Base-by-base conservation (phyloP, 92 coral and sea anemone genomes). In the Hydrozoanthus gracilis region DNA sequence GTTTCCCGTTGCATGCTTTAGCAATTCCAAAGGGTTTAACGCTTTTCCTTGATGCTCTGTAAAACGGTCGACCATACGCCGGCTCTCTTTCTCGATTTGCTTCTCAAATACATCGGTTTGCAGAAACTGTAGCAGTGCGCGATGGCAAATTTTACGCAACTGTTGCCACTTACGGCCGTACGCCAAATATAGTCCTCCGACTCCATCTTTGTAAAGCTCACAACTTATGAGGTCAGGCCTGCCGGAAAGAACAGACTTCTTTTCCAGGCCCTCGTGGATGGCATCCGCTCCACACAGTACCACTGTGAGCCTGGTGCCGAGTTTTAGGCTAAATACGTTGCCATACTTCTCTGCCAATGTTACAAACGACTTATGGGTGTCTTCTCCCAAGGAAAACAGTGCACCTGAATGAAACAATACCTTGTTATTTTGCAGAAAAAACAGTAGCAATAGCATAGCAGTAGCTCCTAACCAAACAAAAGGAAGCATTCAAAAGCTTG, bases 261-360 rank as follows among this genome's bases (percentile, higher is more conserved):
- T 93, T 20, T 83, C 83, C 83, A 93, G 76, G 18, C 95, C 92
- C 46, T 93, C 94, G 20, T 79, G 88, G 65, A 93, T 89, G 10
- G 92, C 90, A 12, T 91, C 84, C 20, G 87, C 52, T 6, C 94
- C 93, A 83, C 89, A 91, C n/a, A 93, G 86, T 65, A 93, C 94
- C 66, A 93, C 94, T 0, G 86, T 91, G 64, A 89, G 70, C 39
- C 91, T 87, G 76, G 88, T 84, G 39, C 96, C 96, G 9, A 93
- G 87, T 86, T 80, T 89, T 70, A 93, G 70, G 60, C 93, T 89
- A 87, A 89, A 91, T 6, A 93, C 87, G 52, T 89, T 88, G 6
- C 96, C 96, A 49, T 93, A 93, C 44, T 93, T 74, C 64, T 89
- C 78, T 5, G 95, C 83, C 86, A 93, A 82, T 48, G 80, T 72